phyloP scores from a whole-genome alignment of 2,888 invertebrate species.

The Brachylomia viminalis region DNA sequence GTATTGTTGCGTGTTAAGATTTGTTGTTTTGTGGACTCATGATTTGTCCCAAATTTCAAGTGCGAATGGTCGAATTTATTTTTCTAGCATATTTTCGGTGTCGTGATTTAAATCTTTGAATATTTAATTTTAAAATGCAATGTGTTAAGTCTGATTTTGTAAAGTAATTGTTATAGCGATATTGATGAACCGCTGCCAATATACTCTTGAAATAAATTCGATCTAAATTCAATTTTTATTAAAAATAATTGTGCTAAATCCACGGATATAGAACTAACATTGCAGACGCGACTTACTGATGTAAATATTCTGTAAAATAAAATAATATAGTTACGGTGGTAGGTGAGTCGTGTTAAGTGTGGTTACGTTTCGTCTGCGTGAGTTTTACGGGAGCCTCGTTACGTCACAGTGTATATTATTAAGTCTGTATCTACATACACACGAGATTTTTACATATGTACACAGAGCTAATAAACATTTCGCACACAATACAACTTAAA shows the following conservation, averaged over 20 bases:
- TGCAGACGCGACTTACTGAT: slow-evolving; percentile 75
- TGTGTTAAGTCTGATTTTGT: slow-evolving; percentile 57
- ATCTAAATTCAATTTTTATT: slow-evolving; percentile 68
- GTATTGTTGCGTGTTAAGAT: slow-evolving; percentile 73
- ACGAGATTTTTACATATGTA: slow-evolving; percentile 54
- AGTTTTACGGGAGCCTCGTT: slow-evolving; percentile 77
- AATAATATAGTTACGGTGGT: slow-evolving; percentile 72
- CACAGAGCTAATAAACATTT: slow-evolving; percentile 57
- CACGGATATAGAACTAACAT: slow-evolving; percentile 75
- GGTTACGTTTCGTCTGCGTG: slow-evolving; percentile 75
- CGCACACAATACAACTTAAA: slow-evolving; percentile 55
- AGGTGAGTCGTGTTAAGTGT: slow-evolving; percentile 80
- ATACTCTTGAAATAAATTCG: slow-evolving; percentile 74
- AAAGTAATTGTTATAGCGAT: slow-evolving; percentile 44
- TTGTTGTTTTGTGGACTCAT: slow-evolving; percentile 69
- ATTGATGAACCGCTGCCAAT: slow-evolving; percentile 42
- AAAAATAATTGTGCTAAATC: slow-evolving; percentile 79
- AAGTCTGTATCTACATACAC: slow-evolving; percentile 48
- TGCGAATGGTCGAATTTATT: slow-evolving; percentile 63
- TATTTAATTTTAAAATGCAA: slow-evolving; percentile 53
- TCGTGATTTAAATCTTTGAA: slow-evolving; percentile 27
- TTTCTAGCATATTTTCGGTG: slow-evolving; percentile 42
- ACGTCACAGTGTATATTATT: slow-evolving; percentile 63
- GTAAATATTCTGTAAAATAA: slow-evolving; percentile 87
- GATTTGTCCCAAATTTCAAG: slow-evolving; percentile 54